Base-by-base conservation (phyloP, 2,888 invertebrate species). In the Drosophila mimica region DNA sequence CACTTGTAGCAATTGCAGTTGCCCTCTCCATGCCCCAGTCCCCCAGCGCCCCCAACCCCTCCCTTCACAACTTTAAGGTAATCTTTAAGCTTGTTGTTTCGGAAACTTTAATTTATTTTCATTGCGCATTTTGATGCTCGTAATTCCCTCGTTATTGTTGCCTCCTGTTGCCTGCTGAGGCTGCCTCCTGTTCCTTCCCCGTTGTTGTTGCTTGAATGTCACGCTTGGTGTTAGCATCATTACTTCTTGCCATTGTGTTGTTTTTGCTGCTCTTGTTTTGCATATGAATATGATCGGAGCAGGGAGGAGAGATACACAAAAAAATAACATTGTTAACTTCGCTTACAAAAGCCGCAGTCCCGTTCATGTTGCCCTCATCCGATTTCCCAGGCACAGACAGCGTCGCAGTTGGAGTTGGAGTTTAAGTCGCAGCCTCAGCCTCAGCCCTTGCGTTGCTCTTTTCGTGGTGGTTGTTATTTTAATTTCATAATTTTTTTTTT, bases 51-150 rank as follows among this genome's bases (percentile, higher is more conserved):
- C 31, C 36, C 11, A 28, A 6, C 13, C 11, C 31, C 56, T 31
- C 31, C 25, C 25, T 25, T 8, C 43, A 25, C 36, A 30, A 46
- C n/a, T 60, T 61, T 31, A 33, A 52, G 62, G 64, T 79, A 73
- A 82, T 82, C 74, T 58, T 48, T 52, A 13, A 65, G 58, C 62
- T 77, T 71, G 77, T 74, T 90, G 86, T 78, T 91, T 76, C 72
- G 54, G 75, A 85, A 91, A 82, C 91, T 92, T 91, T 86, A 91
- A 91, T 91, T 90, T 92, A 91, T 92, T 91, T 91, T 91, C 92
- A 91, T 92, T 88, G 92, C 91, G 90, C 91, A 91, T 91, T 91
- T 91, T 86, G 87, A 88, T 87, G 90, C 92, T 82, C 88, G 89
- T 91, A 91, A 91, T 91, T 82, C 87, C 76, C 80, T 82, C 75